Base-by-base conservation (phyloP, 2,113 vertebrate species). In the Poicephalus meyeri region DNA sequence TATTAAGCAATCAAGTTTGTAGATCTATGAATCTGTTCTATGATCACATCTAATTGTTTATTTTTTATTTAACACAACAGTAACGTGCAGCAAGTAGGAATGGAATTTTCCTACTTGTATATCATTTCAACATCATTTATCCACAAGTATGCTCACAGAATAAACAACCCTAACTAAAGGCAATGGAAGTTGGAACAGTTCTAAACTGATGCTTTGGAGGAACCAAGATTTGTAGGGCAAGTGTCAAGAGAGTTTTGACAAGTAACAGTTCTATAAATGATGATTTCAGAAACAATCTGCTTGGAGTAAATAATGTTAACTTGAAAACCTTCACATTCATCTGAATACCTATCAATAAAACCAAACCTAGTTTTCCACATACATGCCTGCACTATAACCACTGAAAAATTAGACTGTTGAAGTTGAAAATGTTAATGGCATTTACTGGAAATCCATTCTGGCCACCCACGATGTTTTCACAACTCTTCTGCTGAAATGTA, bases 161-260 rank as follows among this genome's bases (percentile, higher is more conserved):
- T 91, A 94, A 97, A 93, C 52, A 91, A 95, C 39, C 13, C 23
- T 77, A 49, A 78, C n/a, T 64, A 42, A 85, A 79, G 88, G 61
- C 58, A 88, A 88, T 61, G 56, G 47, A 88, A 91, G 35, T 23
- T 88, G 79, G 53, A 91, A 83, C 35, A 37, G 66, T 72, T 79
- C 49, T 72, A 46, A 61, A 80, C 63, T 7, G 65, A 31, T 42
- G 63, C 29, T 82, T 52, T 66, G 42, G 56, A 86, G 39, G n/a
- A 85, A 89, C 28, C 18, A 47, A 12, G 28, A 44, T 82, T 88
- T 89, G 53, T 14, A 79, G 84, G 49, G 66, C 49, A 94, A 91
- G 9, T 24, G 20, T 77, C 71, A 63, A 53, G 44, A 77, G 66
- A 94, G 58, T 73, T 80, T 44, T 88, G 87, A 85, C 44, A 87